Conservation (phyloP, 2,888 invertebrate genomes). For the Hoplodrina ambigua region DNA sequence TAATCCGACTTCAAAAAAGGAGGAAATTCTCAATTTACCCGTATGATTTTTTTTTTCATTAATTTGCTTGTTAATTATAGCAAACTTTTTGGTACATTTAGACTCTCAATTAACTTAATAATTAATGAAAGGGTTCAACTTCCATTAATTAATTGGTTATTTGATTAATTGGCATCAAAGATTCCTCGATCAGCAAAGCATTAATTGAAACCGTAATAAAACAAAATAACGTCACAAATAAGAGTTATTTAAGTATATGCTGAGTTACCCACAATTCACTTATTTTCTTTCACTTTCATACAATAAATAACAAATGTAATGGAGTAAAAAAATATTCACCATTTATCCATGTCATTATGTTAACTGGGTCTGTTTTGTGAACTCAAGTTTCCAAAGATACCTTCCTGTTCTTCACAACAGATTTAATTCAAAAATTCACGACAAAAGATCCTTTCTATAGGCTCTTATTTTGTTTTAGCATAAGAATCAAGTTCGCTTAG, state of each 20-base stretch:
- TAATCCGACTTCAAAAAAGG: background rate
- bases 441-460: conserved; percentile 63
- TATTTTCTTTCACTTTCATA: background rate
- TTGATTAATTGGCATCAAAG: background rate
- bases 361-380: conserved; percentile 61
- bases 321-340: conserved; percentile 42
- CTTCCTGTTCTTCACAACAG: conserved; percentile 69
- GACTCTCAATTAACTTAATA: too few relatives aligned
- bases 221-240: background rate
- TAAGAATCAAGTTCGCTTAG: conserved; percentile 72
- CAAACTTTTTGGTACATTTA: too few relatives aligned
- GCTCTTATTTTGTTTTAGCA: conserved; percentile 64
- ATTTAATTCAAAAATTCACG: conserved; percentile 68
- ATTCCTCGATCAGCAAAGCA: background rate
- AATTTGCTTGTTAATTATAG: background rate
- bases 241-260: conserved; percentile 1
- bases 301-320: conserved; percentile 39
- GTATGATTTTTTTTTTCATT: background rate
- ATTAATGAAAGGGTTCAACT: background rate
- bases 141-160: background rate
- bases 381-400: conserved; percentile 60
- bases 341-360: conserved; percentile 65
- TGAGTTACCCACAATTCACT: background rate
- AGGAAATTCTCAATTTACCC: background rate
- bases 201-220: background rate